These are phyloP conservation scores for Neoseiulus cucumeris DNA, from an alignment of 1,140 invertebrate genomes.

Conservation along the genomic window DNA sequence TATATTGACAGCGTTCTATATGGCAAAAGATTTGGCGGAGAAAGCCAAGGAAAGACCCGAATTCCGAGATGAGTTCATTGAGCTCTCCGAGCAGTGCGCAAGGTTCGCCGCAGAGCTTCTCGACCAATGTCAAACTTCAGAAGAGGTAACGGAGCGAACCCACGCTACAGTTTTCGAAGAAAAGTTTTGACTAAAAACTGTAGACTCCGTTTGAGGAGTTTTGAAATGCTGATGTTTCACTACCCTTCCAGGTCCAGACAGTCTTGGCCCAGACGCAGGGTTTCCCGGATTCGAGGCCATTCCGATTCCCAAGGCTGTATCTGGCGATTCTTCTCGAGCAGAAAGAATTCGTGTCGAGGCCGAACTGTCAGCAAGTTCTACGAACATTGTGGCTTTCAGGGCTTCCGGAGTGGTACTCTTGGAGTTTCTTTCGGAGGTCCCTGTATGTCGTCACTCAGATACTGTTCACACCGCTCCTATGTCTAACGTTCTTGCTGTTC, in stretches of 20 bases:
- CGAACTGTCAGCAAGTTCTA: constrained; percentile 28
- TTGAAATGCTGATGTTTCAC: too few relatives aligned
- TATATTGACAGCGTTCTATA: constrained; percentile 55
- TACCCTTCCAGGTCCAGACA: constrained; percentile 35
- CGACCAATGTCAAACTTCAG: constrained; percentile 65
- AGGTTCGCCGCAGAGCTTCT: constrained; percentile 73
- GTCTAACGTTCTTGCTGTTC: constrained; percentile 15
- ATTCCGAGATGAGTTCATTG: constrained; percentile 52
- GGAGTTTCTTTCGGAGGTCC: constrained; percentile 11
- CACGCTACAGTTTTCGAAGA: constrained; percentile 54
- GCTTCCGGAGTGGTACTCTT: constrained; percentile 16
- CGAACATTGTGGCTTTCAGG: constrained; percentile 25
- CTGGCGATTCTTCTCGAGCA: constrained; percentile 78
- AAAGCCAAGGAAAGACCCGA: constrained; percentile 58
- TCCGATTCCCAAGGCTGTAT: constrained; percentile 60
- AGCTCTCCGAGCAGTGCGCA: constrained; percentile 60
- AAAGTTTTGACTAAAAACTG: too few relatives aligned
- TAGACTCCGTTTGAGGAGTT: too few relatives aligned
- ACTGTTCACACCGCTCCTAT: constrained; percentile 16
- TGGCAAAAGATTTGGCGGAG: constrained; percentile 58
- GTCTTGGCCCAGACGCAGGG: constrained; percentile 37
- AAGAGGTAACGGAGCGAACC: constrained; percentile 34
- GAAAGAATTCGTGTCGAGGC: constrained; percentile 40
- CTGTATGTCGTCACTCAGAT: constrained; percentile 16
- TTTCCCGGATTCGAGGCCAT: constrained; percentile 30